Base-by-base conservation (phyloP, 2,797 vertebrate species). In the Macroramphosus scolopax region DNA sequence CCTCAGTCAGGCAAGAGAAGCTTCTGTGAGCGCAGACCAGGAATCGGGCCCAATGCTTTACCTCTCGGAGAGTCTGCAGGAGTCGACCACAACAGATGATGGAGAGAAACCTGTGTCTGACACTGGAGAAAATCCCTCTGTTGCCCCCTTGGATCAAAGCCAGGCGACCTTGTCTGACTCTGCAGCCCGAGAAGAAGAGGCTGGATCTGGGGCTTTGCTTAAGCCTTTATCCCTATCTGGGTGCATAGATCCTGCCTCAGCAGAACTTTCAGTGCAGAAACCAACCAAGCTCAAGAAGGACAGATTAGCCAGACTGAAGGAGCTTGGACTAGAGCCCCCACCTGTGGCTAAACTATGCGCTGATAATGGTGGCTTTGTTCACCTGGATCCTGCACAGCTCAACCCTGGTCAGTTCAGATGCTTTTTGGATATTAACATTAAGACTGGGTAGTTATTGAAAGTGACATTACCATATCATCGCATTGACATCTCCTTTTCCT, bases 321-420 rank as follows among this genome's bases (percentile, higher is more conserved):
- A 92, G 15, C 88, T 99, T 17, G 95, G 96, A n/a, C 57, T 99
- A 31, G 86, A 94, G 37, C 90, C 96, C 16, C 93, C 92, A 0
- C 82, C 93, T 22, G 88, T 95, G 8, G 92, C 92, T 13, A 91
- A 84, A 32, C 78, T 98, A 53, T 91, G 87, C 55, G 83, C 91
- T 3, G 88, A 89, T 41, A 85, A 90, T 0, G 92, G 92, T 12
- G 86, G 87, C 12, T 98, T 97, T 56, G 83, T 99, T 47, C 87
- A 92, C 51, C 90, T 98, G 0, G 94, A 96, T 2, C 91, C 89
- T 8, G 86, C 89, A 0, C 86, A 87, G 42, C 67, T 78, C 13
- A 95, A 93, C 78, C 80, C 79, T 63, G 95, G 96, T 98, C 75
- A 68, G 34, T 0, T 8, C 1, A 0, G 5, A 1, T 8, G 20